Percentiles rank a stretch among this genome's conserved stretches.
These are phyloP conservation scores for Drosophila truncata DNA, from an alignment of 1,140 invertebrate genomes.

Conservation along the genomic window DNA sequence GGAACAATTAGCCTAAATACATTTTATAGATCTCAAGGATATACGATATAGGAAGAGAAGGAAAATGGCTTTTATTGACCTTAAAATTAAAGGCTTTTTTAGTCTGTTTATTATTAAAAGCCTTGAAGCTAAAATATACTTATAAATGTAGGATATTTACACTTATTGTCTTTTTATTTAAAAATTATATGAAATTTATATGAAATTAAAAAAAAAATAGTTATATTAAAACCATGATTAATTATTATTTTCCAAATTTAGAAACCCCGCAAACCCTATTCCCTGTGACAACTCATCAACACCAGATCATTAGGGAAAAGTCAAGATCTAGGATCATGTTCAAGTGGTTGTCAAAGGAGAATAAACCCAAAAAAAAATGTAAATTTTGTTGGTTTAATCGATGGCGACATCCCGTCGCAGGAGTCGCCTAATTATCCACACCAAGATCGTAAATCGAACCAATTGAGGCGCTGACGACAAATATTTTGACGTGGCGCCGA, in stretches of 20 bases:
- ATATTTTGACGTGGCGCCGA: slow-evolving; percentile 78
- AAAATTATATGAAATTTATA: not conserved
- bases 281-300: slow-evolving; percentile 23
- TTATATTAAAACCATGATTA: not conserved
- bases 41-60: not conserved
- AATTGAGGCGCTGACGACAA: slow-evolving; percentile 77
- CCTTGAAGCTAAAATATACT: no score
- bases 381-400: slow-evolving; percentile 58
- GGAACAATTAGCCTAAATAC: slow-evolving; percentile 7
- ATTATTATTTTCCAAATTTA: not conserved
- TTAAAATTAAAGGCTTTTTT: not conserved
- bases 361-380: slow-evolving; percentile 14
- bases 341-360: slow-evolving; percentile 53
- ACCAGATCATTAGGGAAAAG: slow-evolving; percentile 42
- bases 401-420: slow-evolving; percentile 73
- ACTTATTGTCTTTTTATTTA: no score
- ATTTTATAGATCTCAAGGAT: slow-evolving; percentile 5
- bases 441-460: slow-evolving; percentile 63
- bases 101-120: not conserved
- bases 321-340: slow-evolving; percentile 22
- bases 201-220: no score
- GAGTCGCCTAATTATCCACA: slow-evolving; percentile 65
- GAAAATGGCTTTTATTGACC: not conserved
- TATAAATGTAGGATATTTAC: no score
- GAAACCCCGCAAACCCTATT: no score